Conservation (phyloP, 2,113 vertebrate species). For the Ictalurus furcatus region DNA sequence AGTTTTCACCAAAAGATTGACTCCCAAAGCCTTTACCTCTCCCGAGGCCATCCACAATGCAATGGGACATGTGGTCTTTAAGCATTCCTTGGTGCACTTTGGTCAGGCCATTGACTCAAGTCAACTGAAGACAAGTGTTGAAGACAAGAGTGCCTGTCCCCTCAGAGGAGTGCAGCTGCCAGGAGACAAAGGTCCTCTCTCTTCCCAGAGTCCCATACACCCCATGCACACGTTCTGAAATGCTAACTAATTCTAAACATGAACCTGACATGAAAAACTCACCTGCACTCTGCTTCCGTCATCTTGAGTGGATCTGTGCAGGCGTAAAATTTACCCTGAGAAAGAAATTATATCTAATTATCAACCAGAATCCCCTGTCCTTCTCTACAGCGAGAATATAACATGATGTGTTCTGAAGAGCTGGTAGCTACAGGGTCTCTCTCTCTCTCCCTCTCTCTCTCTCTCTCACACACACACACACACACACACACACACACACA, state of each 20-base stretch:
- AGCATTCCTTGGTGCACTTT: neutral
- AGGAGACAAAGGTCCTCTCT: neutral
- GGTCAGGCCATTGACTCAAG: neutral
- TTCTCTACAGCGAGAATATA: neutral
- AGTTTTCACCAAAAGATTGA: too few species aligned
- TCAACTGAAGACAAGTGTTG: too few species aligned
- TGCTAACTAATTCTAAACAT: neutral
- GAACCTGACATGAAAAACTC: conserved; percentile 27
- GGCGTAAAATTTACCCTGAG: conserved; percentile 84
- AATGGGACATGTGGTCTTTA: too few species aligned
- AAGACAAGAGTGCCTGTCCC: neutral
- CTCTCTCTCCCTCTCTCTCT: neutral
- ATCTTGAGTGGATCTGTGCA: conserved; percentile 87
- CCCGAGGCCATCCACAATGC: too few species aligned
- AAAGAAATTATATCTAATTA: neutral
- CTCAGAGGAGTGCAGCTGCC: neutral
- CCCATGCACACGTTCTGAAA: neutral
- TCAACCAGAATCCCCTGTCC: neutral
- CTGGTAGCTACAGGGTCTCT: neutral
- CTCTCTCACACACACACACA: neutral
- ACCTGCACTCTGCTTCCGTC: conserved; percentile 84
- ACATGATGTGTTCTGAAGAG: neutral
- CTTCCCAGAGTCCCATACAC: neutral
- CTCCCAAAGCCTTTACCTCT: too few species aligned
- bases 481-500: neutral